Base-by-base conservation (phyloP, 2,888 invertebrate genomes). In the Mimumesa dahlbomi region DNA sequence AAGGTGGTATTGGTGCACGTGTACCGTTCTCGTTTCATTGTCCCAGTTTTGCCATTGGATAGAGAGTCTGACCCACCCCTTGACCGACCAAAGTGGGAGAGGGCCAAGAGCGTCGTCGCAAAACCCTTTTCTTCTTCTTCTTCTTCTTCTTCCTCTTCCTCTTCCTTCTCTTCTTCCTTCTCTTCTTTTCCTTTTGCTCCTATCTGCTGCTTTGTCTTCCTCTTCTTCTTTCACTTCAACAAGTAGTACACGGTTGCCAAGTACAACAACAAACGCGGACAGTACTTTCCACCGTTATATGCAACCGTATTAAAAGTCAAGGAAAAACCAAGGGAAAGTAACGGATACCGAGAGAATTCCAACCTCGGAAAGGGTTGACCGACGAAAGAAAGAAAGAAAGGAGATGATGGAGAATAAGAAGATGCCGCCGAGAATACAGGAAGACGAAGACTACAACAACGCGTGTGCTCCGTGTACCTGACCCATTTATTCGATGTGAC, bases 21-120 rank as follows among this genome's bases (percentile, higher is more conserved):
- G 86, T 58, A 59, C 79, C 65, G 84, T 83, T 84, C 85, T 84
- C 85, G 86, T 85, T 87, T 86, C 83, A 86, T 85, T 87, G 87
- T 84, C 88, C 88, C 82, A 88, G 85, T 86, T 88, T 87, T 70
- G 63, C 54, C 76, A 75, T 77, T 82, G 76, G 78, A 68, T 75
- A 79, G 73, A 79, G 76, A 75, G 68, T n/a, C 29, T 75, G 67
- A 77, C 74, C 77, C 79, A 81, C 79, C 75, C 79, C 77, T 71
- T 78, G 79, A 79, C 82, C 75, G 73, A 48, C 46, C 57, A 62
- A 36, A 68, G 66, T 57, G 61, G 49, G 61, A 63, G 73, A 61
- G 64, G 67, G 56, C 54, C 58, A 62, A 64, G 64, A 64, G 75
- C 78, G 68, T 71, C 66, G 76, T 61, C 65, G 62, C 46, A 46